Conservation (phyloP, 2,888 invertebrate genomes). For the Athalia circularis region DNA sequence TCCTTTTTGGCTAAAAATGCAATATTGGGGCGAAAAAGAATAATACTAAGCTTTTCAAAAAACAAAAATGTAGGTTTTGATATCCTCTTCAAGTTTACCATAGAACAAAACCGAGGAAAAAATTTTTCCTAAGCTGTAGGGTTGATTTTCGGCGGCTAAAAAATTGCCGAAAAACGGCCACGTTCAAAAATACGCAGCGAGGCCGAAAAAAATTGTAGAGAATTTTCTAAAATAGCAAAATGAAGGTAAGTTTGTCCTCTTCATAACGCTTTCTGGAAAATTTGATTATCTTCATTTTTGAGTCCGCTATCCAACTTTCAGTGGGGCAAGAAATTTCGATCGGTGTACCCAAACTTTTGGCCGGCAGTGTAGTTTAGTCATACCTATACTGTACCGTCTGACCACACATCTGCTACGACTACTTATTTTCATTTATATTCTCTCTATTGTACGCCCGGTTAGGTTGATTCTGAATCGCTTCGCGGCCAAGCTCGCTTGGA, state of each 20-base stretch:
- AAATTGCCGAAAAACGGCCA: neutral
- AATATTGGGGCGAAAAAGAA: constrained; percentile 37
- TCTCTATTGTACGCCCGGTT: neutral
- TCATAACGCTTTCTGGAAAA: too few species aligned
- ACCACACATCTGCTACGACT: constrained; percentile 18
- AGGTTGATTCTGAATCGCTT: too few species aligned
- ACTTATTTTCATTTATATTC: constrained; percentile 6
- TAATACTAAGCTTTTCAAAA: constrained; percentile 23
- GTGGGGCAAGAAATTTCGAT: too few species aligned
- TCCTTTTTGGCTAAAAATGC: constrained; percentile 36
- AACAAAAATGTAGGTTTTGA: constrained; percentile 25
- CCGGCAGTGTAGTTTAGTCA: too few species aligned
- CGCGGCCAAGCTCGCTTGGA: too few species aligned
- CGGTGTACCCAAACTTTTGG: too few species aligned
- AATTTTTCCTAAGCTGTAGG: constrained; percentile 21
- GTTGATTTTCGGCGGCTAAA: constrained; percentile 23
- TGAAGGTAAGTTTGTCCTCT: too few species aligned
- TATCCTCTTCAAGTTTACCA: constrained; percentile 22
- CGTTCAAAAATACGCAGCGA: neutral
- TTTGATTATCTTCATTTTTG: too few species aligned
- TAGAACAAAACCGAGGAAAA: constrained; percentile 29
- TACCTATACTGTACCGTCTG: neutral
- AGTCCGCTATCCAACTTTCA: too few species aligned
- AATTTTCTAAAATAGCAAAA: too few species aligned
- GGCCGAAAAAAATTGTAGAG: too few species aligned